phyloP scores from a whole-genome alignment of 2,113 vertebrate genomes.

The Paradoxurus hermaphroditus region DNA sequence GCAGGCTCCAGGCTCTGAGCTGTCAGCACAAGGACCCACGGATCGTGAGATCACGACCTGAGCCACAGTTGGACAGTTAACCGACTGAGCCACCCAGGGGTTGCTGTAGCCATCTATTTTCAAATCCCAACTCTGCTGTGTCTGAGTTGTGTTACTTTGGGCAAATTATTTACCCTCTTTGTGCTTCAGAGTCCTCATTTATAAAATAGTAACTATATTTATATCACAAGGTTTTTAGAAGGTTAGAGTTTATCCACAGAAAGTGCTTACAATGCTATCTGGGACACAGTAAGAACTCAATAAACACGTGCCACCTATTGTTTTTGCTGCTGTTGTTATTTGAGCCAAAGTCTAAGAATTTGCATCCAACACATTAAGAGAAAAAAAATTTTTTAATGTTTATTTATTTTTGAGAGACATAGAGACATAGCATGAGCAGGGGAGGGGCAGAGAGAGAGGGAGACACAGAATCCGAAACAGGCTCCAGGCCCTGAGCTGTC shows the following conservation, averaged over 20 bases:
- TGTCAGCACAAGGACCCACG: too few relatives aligned
- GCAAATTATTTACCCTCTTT: neutral
- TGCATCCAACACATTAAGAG: neutral
- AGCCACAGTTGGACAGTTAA: too few relatives aligned
- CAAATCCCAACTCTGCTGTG: neutral
- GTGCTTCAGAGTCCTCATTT: neutral
- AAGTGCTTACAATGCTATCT: neutral
- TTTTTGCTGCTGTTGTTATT: neutral
- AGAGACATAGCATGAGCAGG: too few relatives aligned
- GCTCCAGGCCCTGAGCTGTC: too few relatives aligned
- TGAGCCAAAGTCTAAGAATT: slow-evolving; percentile 24
- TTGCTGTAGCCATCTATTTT: neutral
- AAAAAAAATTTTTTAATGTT: neutral
- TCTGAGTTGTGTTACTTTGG: neutral
- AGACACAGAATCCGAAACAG: too few relatives aligned
- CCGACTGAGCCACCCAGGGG: too few relatives aligned
- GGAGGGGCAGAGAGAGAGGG: too few relatives aligned
- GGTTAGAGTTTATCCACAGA: neutral
- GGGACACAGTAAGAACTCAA: neutral
- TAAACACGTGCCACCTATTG: neutral
- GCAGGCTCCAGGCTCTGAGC: too few relatives aligned
- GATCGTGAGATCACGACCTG: too few relatives aligned
- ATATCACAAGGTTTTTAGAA: slow-evolving; percentile 2
- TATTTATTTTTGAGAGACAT: too few relatives aligned
- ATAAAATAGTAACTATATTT: slow-evolving; percentile 18